Percentiles rank a stretch among this genome's conserved stretches.
phyloP scores from a whole-genome alignment of 2,888 invertebrate species.

The Ormia ochracea region DNA sequence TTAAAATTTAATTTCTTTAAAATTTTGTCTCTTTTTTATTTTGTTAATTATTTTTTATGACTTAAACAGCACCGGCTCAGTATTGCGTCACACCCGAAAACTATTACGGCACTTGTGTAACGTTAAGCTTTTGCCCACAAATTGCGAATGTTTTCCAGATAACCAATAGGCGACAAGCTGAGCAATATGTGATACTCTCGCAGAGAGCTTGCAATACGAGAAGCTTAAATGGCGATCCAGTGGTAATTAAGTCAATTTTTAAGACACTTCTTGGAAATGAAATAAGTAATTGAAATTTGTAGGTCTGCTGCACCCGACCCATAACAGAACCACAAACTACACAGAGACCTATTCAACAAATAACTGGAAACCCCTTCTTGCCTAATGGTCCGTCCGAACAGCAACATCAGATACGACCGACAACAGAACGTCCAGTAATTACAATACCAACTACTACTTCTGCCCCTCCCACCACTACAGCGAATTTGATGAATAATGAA shows the following conservation, averaged over 20 bases:
- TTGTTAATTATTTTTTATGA: background rate
- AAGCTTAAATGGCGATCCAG: slow-evolving; percentile 71
- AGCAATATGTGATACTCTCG: slow-evolving; percentile 69
- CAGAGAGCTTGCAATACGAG: slow-evolving; percentile 73
- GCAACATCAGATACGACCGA: slow-evolving; percentile 32
- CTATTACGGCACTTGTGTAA: slow-evolving; percentile 72
- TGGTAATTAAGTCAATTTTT: slow-evolving; percentile 67
- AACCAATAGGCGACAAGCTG: slow-evolving; percentile 66
- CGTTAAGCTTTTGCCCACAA: slow-evolving; percentile 71
- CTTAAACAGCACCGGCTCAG: slow-evolving; percentile 35
- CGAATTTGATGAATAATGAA: slow-evolving; percentile 50
- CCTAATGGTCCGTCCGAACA: too few species aligned
- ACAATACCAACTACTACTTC: slow-evolving; percentile 44
- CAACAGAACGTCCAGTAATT: slow-evolving; percentile 24
- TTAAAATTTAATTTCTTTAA: background rate
- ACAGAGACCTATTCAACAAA: background rate
- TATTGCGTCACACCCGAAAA: slow-evolving; percentile 74
- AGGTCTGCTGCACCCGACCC: slow-evolving; percentile 73
- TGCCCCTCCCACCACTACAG: slow-evolving; percentile 37
- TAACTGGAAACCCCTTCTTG: too few species aligned
- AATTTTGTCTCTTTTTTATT: too few species aligned
- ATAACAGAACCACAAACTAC: background rate
- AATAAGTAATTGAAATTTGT: background rate
- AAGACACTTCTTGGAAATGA: background rate
- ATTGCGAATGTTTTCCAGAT: slow-evolving; percentile 69